Base-by-base conservation (phyloP, 2,888 invertebrate species). In the Eupithecia subumbrata region DNA sequence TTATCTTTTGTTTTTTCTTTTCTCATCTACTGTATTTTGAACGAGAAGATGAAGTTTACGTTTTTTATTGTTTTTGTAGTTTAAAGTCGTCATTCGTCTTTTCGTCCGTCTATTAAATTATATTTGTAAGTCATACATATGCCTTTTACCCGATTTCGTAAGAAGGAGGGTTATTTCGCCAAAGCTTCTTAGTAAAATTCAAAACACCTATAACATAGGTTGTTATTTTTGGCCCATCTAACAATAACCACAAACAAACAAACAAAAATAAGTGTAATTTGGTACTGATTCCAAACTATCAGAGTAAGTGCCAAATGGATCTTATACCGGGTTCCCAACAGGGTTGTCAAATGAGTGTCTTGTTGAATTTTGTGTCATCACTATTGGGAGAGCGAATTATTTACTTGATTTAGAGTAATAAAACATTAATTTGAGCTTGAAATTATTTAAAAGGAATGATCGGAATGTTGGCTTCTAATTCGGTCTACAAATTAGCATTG, bases 261-360 rank as follows among this genome's bases (percentile, higher is more conserved):
- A 90, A 90, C 86, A 76, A 79, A 40, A 40, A 75, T 80, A 85
- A 83, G 87, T 87, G 87, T 88, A 90, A 91, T 91, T 92, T 89
- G 83, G 87, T 90, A 86, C 89, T 85, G 83, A 83, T 84, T 74
- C 84, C 87, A 89, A 91, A 92, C 82, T 83, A 87, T 86, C 84
- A 84, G 84, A 82, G 82, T 80, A 67, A 84, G 84, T 78, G 82
- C 79, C 76, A 77, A 75, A 79, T 60, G 25, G 60, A 22, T 25
- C 25, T 25, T 60, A 60, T 60, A 60, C 14, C 14, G 60, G 25
- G 22, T 60, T 60, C 25, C 60, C 1, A 5, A 60, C 25, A 60
- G 60, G 60, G 60, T 25, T 60, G 60, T 14, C 11, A 25, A 22
- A 43, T 43, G 8, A 37, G 37, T 8, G 2, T 43, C 8, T 43